These are phyloP conservation scores for Clarias pachynema DNA, from an alignment of 2,797 vertebrate species.

Conservation along the genomic window DNA sequence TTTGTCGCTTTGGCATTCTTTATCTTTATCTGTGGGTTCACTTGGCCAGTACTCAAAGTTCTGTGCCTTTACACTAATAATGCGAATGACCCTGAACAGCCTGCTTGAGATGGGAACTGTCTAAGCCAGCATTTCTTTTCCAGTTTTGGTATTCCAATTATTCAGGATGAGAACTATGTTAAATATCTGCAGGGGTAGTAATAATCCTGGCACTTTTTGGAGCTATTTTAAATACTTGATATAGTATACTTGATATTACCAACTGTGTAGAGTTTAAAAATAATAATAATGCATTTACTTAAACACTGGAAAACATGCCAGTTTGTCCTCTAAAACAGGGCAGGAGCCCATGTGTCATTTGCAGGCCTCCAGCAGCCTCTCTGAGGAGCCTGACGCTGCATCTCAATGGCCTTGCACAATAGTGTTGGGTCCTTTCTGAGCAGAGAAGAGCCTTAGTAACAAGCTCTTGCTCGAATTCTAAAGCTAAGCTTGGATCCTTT, in stretches of 20 bases:
- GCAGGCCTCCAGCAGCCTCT: constrained; percentile 36
- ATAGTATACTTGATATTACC: not conserved
- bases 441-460: constrained; percentile 53
- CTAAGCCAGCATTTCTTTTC: not conserved
- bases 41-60: constrained; percentile 16
- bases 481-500: constrained; percentile 53
- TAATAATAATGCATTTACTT: not conserved
- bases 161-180: constrained; percentile 10
- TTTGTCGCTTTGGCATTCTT: not conserved
- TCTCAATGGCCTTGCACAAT: constrained; percentile 72
- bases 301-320: constrained; percentile 54
- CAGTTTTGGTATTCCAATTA: constrained; percentile 14
- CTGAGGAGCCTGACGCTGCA: constrained; percentile 58
- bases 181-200: not conserved
- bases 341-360: constrained; percentile 60
- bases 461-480: constrained; percentile 41
- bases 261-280: not conserved
- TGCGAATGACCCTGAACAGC: not conserved
- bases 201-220: not conserved
- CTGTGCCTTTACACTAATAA: not conserved
- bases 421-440: constrained; percentile 61
- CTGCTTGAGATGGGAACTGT: not conserved
- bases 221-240: not conserved
- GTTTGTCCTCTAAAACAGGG: constrained; percentile 51
- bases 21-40: not conserved